These are phyloP conservation scores for Heteromyza rotundicornis DNA, from an alignment of 2,888 invertebrate genomes.

Conservation along the genomic window DNA sequence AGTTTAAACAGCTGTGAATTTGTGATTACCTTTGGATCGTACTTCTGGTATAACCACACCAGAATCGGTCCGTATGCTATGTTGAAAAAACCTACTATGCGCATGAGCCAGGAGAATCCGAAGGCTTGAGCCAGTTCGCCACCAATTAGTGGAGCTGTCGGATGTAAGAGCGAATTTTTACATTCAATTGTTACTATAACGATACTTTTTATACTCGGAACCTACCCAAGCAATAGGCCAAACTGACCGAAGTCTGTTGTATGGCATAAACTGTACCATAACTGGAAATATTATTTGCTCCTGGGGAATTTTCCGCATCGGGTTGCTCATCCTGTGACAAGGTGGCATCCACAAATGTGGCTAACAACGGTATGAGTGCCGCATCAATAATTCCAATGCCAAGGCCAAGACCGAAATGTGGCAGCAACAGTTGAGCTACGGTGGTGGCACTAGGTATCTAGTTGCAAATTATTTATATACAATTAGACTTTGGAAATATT, in stretches of 20 bases:
- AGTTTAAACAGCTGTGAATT: background rate
- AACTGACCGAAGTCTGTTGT: conserved; percentile 80
- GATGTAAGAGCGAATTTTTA: background rate
- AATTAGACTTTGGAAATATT: too few relatives aligned
- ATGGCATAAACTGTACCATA: conserved; percentile 84
- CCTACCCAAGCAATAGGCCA: conserved; percentile 78
- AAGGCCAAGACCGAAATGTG: conserved; percentile 81
- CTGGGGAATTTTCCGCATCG: conserved; percentile 21
- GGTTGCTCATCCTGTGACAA: conserved; percentile 50
- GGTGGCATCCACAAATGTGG: conserved; percentile 71
- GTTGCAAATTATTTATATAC: background rate
- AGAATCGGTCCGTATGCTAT: conserved; percentile 73
- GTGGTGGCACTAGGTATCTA: conserved; percentile 71
- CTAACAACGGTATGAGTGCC: conserved; percentile 78
- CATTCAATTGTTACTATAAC: background rate
- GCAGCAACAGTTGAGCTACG: conserved; percentile 71
- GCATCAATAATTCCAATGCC: conserved; percentile 82
- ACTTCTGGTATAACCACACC: conserved; percentile 57
- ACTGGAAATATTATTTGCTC: conserved; percentile 62
- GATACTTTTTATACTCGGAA: background rate
- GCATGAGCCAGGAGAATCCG: conserved; percentile 79
- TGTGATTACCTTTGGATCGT: conserved; percentile 53
- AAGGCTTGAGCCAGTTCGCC: conserved; percentile 73
- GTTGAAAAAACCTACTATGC: conserved; percentile 73
- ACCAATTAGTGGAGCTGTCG: conserved; percentile 74